Percentiles rank a stretch among this genome's conserved stretches.
Evolutionary conservation across 2,797 vertebrate genomes (phyloP).

Genomic region (Crenuchus spilurus): DNA sequence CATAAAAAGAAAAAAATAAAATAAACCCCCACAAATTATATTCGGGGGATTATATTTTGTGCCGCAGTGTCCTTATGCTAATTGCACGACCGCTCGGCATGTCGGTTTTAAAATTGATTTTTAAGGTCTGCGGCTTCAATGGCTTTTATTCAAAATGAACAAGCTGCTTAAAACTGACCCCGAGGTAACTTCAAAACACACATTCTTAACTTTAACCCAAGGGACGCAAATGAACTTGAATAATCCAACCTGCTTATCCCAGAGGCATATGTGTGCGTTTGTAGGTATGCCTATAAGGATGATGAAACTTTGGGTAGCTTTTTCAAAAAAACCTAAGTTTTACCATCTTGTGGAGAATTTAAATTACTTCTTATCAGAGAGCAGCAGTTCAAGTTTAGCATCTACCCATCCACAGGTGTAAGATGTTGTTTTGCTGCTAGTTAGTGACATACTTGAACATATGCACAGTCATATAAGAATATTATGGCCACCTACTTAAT

Average conservation of each 20-base stretch:
- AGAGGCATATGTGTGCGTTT: neutral
- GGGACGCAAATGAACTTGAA: conserved; percentile 14
- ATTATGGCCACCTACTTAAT: no score
- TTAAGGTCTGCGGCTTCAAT: conserved; percentile 34
- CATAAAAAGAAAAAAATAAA: conserved; percentile 28
- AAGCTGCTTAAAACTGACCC: conserved; percentile 18
- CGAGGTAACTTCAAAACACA: conserved; percentile 35
- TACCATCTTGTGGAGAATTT: neutral
- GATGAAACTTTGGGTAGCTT: neutral
- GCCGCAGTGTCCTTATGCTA: conserved; percentile 48
- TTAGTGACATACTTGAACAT: no score
- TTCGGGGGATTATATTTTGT: conserved; percentile 45
- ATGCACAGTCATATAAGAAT: no score
- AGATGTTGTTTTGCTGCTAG: no score
- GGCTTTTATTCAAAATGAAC: conserved; percentile 19
- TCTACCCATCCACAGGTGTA: neutral
- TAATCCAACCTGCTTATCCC: conserved; percentile 11
- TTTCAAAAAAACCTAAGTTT: neutral
- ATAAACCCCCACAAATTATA: conserved; percentile 31
- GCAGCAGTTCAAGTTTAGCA: neutral
- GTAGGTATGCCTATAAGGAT: neutral
- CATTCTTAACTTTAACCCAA: conserved; percentile 25
- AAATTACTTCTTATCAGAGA: neutral
- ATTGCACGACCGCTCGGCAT: conserved; percentile 46
- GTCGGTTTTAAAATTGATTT: conserved; percentile 46